These are phyloP conservation scores for Spilogale gracilis DNA, from an alignment of 2,113 vertebrate species.

Conservation along the genomic window DNA sequence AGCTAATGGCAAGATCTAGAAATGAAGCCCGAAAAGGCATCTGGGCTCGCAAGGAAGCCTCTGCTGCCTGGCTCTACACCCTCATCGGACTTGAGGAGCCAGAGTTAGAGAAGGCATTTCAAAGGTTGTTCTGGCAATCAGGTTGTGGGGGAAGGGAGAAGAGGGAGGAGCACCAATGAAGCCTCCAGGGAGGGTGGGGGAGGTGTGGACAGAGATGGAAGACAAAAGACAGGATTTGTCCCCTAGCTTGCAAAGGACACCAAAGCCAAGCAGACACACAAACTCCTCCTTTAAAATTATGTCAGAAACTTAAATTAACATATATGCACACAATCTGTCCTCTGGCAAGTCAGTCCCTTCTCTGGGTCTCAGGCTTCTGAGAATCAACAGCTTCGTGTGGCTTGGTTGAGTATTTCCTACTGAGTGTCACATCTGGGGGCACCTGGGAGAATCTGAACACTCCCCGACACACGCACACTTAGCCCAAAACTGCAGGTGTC, in stretches of 20 bases:
- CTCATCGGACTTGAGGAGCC: neutral
- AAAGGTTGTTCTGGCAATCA: neutral
- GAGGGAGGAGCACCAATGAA: neutral
- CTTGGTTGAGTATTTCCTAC: accelerated
- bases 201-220: neutral
- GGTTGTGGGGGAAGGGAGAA: accelerated
- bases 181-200: neutral
- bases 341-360: neutral
- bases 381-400: neutral
- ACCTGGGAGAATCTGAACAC: accelerated
- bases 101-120: neutral
- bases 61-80: neutral
- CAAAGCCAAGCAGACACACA: neutral
- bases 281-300: neutral
- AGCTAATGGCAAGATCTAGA: neutral
- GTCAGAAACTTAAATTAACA: neutral
- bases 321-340: accelerated
- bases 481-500: accelerated
- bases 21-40: neutral
- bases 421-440: neutral
- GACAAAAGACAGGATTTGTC: neutral
- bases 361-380: neutral
- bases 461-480: neutral
- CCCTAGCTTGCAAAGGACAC: neutral
- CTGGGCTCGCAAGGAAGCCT: accelerated